Conservation (phyloP, 2,113 vertebrate species). For the Phycodurus eques region DNA sequence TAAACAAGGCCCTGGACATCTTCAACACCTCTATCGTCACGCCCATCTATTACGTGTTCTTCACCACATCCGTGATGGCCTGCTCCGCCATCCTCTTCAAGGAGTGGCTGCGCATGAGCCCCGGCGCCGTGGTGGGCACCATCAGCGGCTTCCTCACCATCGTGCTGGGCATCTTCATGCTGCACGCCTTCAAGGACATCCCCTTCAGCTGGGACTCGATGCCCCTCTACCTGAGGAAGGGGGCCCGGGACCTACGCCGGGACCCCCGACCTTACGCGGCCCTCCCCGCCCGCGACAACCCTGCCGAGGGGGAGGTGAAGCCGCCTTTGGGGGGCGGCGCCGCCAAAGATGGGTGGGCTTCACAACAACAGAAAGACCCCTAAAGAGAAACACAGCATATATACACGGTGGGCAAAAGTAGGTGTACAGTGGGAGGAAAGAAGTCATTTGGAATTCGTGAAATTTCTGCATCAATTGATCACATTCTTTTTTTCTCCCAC, state of each 20-base stretch:
- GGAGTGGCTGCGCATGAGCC: slow-evolving; percentile 79
- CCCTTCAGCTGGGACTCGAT: slow-evolving; percentile 71
- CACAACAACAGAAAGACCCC: background rate
- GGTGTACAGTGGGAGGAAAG: too few species aligned
- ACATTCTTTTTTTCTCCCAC: too few species aligned
- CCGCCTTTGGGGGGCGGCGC: slow-evolving; percentile 23
- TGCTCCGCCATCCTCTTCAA: slow-evolving; percentile 85
- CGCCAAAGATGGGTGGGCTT: background rate
- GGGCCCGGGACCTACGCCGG: slow-evolving; percentile 32
- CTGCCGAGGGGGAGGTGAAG: slow-evolving; percentile 26
- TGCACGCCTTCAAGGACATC: slow-evolving; percentile 78
- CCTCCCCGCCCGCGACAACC: slow-evolving; percentile 43
- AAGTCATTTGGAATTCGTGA: too few species aligned
- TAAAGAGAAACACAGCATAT: background rate
- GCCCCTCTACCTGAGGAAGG: slow-evolving; percentile 70
- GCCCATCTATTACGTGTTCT: slow-evolving; percentile 82
- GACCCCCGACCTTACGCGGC: slow-evolving; percentile 53
- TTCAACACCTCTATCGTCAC: slow-evolving; percentile 80
- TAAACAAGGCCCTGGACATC: slow-evolving; percentile 84
- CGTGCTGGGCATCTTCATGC: slow-evolving; percentile 79
- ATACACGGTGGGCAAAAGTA: too few species aligned
- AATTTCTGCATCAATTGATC: too few species aligned
- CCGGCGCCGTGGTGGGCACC: slow-evolving; percentile 68
- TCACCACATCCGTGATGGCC: slow-evolving; percentile 79
- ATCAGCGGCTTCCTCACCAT: slow-evolving; percentile 82